Evolutionary conservation across 1,140 invertebrate species (phyloP).

Genomic region (Capitella teleta): DNA sequence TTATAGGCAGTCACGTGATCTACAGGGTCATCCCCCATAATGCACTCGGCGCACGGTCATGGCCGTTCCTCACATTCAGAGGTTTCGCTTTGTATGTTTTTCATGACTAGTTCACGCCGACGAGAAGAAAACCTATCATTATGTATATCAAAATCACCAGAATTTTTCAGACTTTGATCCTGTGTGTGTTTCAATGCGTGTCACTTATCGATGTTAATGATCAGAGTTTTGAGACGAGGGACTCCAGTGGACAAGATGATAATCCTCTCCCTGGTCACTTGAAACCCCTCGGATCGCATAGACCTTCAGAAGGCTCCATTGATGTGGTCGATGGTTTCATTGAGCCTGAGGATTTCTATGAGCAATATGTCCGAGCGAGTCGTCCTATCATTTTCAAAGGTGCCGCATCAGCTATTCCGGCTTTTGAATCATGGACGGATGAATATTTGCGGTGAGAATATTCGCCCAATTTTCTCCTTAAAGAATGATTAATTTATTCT

Average conservation of each 20-base stretch:
- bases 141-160: no score
- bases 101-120: no score
- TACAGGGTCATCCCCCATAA: no score
- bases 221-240: background rate
- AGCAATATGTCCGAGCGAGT: background rate
- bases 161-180: no score
- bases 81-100: no score
- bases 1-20: no score
- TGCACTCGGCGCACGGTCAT: no score
- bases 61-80: no score
- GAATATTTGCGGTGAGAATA: constrained; percentile 2
- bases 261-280: background rate
- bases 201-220: no score
- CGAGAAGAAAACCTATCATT: no score
- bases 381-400: constrained; percentile 4
- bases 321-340: constrained; percentile 1
- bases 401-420: constrained; percentile 1
- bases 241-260: background rate
- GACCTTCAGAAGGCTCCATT: background rate
- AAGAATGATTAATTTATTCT: no score
- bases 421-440: constrained; percentile 4
- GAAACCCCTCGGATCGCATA: background rate
- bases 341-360: background rate
- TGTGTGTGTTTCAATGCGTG: no score
- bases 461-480: background rate